Conservation (phyloP, 2,113 vertebrate genomes). For the Beaufortia kweichowensis region DNA sequence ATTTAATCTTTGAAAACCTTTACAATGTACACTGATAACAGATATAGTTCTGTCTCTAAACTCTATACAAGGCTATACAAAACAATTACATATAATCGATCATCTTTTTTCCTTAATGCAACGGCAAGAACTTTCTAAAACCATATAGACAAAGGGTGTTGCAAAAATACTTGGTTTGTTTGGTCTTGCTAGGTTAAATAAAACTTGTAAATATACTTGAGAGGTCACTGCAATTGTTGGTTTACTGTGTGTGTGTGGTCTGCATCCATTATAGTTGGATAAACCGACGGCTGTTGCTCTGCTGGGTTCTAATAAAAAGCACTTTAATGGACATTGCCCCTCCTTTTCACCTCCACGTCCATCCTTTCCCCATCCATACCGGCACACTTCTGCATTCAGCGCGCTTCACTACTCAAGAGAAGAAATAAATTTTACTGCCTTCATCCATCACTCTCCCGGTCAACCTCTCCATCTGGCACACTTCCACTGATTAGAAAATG, state of each 20-base stretch:
- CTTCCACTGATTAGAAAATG: conserved; percentile 25
- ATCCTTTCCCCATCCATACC: conserved; percentile 37
- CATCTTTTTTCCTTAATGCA: too few species aligned
- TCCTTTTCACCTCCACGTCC: conserved; percentile 57
- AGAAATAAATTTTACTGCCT: conserved; percentile 65
- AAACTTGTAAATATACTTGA: conserved; percentile 44
- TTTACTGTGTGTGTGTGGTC: conserved; percentile 46
- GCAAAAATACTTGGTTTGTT: background rate
- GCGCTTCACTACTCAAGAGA: conserved; percentile 65
- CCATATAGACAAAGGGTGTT: background rate
- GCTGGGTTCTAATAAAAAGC: conserved; percentile 49
- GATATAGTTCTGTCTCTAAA: background rate
- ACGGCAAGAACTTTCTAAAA: background rate
- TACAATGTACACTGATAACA: too few species aligned
- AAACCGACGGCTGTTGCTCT: conserved; percentile 44
- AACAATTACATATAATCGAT: too few species aligned
- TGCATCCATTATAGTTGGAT: conserved; percentile 33
- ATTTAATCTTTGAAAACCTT: too few species aligned
- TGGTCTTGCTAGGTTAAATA: conserved; percentile 13
- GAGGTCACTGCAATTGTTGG: conserved; percentile 44
- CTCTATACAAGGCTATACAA: too few species aligned
- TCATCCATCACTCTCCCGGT: conserved; percentile 8
- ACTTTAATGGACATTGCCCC: conserved; percentile 67
- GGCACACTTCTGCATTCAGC: conserved; percentile 45
- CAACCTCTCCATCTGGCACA: conserved; percentile 33